phyloP scores from a whole-genome alignment of 2,888 invertebrate species.

The Athetis lepigone region DNA sequence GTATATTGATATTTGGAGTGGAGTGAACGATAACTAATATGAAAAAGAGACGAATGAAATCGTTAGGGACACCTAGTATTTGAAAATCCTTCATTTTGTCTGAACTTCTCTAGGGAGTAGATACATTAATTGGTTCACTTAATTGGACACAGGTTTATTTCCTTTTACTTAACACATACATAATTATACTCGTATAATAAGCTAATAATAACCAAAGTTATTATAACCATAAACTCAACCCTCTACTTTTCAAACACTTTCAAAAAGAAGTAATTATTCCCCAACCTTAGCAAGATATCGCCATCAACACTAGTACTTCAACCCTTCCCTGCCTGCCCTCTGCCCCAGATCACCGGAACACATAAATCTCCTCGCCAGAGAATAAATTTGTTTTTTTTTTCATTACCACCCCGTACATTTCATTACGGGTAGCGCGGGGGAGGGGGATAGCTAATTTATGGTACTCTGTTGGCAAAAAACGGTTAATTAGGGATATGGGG shows the following conservation, averaged over 20 bases:
- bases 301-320: slow-evolving; percentile 34
- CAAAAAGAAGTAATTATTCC: not conserved
- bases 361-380: slow-evolving; percentile 58
- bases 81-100: no score
- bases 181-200: no score
- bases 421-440: slow-evolving; percentile 56
- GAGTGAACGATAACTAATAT: no score
- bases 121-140: no score
- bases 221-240: not conserved
- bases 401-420: slow-evolving; percentile 62
- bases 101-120: no score
- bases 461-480: slow-evolving; percentile 47
- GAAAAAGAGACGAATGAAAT: no score
- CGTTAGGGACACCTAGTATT: no score
- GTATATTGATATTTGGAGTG: no score
- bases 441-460: slow-evolving; percentile 56
- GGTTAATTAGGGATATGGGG: slow-evolving; percentile 47
- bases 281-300: slow-evolving; percentile 17
- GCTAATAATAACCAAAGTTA: not conserved
- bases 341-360: slow-evolving; percentile 58
- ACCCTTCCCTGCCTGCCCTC: slow-evolving; percentile 43
- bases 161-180: no score
- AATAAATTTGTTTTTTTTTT: slow-evolving; percentile 67
- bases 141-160: no score
- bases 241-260: not conserved